Base-by-base conservation (phyloP, 2,888 invertebrate species). In the Agriopis aurantiaria region DNA sequence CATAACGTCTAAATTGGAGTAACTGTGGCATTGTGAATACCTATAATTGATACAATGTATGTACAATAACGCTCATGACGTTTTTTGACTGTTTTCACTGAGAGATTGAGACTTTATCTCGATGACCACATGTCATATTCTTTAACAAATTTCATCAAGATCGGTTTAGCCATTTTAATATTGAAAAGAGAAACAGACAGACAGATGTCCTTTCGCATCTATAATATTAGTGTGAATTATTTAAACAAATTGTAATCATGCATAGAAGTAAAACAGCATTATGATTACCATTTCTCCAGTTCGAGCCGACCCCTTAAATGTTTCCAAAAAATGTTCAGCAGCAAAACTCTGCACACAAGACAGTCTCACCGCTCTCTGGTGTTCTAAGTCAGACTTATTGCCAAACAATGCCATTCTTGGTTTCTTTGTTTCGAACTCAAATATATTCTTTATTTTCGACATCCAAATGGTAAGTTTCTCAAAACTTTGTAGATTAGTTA, bases 401-500 rank as follows among this genome's bases (percentile, higher is more conserved):
- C 96, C 97, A 71, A 97, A 93, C 59, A 96, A 81, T 0, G 96
- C 96, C 87, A 96, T 91, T 40, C 95, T 78, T 0, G 96, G 96
- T 77, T 93, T 93, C 65, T 93, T 93, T 0, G 90, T 77, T 72
- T 95, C 91, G 12, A 80, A 73, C 41, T 91, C 88, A 56, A 88
- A 89, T 33, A 95, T 87, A 12, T 89, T 87, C 62, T 93, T 92
- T 0, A 96, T 93, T 70, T 91, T 91, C 0, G 91, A 87, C 73
- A 97, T 92, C 98, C 98, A 98, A 63, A 95, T 94, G 51, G 94
- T 92, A 17, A 98, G 90, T 81, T 96, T 96, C 68, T 97, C 97
- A 87, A 98, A 98, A 86, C 97, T 98, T 77, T 96, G 95, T 59
- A 95, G 93, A 85, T 97, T 97, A 45, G 98, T 97, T 65, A 98